Evolutionary conservation across 1,140 invertebrate genomes (phyloP).

Genomic region (Daktulosphaira vitifoliae): DNA sequence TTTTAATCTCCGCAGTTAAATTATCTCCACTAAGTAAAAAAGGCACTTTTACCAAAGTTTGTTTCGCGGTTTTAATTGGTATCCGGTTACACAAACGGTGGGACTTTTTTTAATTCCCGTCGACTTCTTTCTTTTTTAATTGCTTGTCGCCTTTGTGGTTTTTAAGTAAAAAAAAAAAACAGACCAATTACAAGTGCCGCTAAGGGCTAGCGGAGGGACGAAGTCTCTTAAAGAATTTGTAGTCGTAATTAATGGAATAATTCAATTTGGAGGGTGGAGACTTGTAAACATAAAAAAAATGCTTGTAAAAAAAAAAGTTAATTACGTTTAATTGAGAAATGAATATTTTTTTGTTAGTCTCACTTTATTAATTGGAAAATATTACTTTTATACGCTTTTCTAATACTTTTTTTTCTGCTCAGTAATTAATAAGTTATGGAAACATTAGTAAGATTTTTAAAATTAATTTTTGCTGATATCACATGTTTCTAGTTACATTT

Average conservation of each 20-base stretch:
- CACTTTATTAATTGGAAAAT: too few relatives aligned
- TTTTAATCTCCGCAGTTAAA: constrained; percentile 17
- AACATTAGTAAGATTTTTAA: too few relatives aligned
- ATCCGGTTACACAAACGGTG: constrained; percentile 28
- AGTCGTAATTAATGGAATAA: constrained; percentile 32
- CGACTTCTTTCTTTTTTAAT: constrained; percentile 11
- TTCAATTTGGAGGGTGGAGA: constrained; percentile 6
- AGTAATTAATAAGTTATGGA: too few relatives aligned
- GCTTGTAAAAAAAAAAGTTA: constrained; percentile 14
- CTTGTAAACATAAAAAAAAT: constrained; percentile 26
- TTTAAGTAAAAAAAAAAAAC: neutral
- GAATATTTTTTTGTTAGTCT: too few relatives aligned
- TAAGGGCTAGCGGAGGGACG: neutral
- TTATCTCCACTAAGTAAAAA: constrained; percentile 13
- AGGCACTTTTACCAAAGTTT: constrained; percentile 10
- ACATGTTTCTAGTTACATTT: too few relatives aligned
- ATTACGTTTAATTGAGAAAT: too few relatives aligned
- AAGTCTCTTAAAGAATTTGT: constrained; percentile 5
- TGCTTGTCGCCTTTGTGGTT: constrained; percentile 5
- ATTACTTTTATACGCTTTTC: too few relatives aligned
- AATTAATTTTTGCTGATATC: too few relatives aligned
- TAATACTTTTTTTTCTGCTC: too few relatives aligned
- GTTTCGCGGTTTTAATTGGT: constrained; percentile 28
- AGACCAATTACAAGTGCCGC: constrained; percentile 18
- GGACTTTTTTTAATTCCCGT: constrained; percentile 5